These are phyloP conservation scores for Pomatorhinus ruficollis DNA, from an alignment of 2,113 vertebrate genomes.

Conservation along the genomic window DNA sequence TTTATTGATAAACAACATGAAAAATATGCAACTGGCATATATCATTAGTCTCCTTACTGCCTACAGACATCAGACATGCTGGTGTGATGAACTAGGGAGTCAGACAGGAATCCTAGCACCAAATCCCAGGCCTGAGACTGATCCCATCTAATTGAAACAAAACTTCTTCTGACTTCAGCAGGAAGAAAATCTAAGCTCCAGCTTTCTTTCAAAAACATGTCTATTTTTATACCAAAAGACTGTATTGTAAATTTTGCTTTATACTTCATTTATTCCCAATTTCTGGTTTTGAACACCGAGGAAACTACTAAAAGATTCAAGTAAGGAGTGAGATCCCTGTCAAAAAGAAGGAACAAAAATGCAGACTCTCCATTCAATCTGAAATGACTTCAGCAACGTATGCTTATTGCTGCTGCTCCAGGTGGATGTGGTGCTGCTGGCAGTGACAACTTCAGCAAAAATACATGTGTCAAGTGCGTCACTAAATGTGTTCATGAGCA, in stretches of 20 bases:
- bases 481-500: neutral
- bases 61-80: slow-evolving; percentile 22
- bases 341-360: neutral
- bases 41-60: neutral
- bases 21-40: slow-evolving; percentile 36
- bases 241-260: neutral
- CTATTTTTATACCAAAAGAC: neutral
- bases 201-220: neutral
- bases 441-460: neutral
- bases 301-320: neutral
- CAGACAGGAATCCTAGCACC: slow-evolving; percentile 16
- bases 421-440: neutral
- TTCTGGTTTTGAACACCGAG: neutral
- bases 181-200: neutral
- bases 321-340: neutral
- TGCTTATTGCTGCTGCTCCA: neutral
- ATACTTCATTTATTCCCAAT: neutral
- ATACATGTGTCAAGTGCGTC: neutral
- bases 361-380: neutral
- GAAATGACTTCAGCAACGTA: neutral
- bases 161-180: neutral
- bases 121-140: slow-evolving; percentile 20
- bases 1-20: slow-evolving; percentile 44
- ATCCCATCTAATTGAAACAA: slow-evolving; percentile 40
- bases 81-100: slow-evolving; percentile 6